phyloP scores from a whole-genome alignment of 2,888 invertebrate species.

The Habrosyne pyritoides region DNA sequence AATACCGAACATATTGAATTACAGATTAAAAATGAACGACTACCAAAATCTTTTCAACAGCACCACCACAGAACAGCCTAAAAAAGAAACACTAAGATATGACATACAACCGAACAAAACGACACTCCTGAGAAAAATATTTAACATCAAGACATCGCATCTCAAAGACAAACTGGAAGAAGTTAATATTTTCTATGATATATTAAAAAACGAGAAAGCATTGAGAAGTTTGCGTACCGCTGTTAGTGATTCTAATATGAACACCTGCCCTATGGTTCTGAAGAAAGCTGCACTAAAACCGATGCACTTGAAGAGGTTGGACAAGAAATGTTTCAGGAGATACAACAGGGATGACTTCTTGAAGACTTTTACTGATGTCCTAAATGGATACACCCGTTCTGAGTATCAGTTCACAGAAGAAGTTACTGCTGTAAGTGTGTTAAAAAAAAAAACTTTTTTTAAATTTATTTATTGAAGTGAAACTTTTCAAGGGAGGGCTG shows the following conservation, averaged over 20 bases:
- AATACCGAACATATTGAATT: constrained; percentile 5
- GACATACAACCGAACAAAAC: background rate
- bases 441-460: no score
- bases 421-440: constrained; percentile 48
- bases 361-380: constrained; percentile 39
- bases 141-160: background rate
- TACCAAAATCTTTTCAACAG: constrained; percentile 28
- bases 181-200: background rate
- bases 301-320: background rate
- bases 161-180: background rate
- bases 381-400: constrained; percentile 44
- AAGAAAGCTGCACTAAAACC: constrained; percentile 10
- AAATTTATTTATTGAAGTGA: no score
- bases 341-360: constrained; percentile 35
- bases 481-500: no score
- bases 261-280: constrained; percentile 28
- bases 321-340: constrained; percentile 9
- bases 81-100: background rate
- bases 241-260: background rate
- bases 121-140: background rate
- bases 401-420: constrained; percentile 48
- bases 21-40: constrained; percentile 44
- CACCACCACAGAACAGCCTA: background rate
- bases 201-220: background rate
- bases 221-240: background rate